These are phyloP conservation scores for Centropus unirufus DNA, from an alignment of 2,113 vertebrate species.

Conservation along the genomic window DNA sequence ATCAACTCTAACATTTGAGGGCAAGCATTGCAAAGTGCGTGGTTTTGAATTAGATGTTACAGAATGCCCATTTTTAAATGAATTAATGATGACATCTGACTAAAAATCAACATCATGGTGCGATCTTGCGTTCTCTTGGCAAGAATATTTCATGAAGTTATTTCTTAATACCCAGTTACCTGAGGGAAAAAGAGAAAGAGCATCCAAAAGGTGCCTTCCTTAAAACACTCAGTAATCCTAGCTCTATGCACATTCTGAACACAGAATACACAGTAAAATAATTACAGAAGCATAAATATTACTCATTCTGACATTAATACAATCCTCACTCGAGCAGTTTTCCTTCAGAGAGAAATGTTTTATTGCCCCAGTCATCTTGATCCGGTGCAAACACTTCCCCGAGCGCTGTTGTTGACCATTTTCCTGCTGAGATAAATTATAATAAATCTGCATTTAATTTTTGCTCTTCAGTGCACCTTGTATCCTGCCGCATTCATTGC, in stretches of 20 bases:
- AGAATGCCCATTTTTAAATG: not conserved
- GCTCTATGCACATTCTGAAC: not conserved
- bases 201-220: not conserved
- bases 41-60: not conserved
- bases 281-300: constrained; percentile 57
- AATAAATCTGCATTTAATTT: constrained; percentile 71
- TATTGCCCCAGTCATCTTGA: constrained; percentile 92
- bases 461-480: constrained; percentile 13
- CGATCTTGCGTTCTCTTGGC: not conserved
- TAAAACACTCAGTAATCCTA: not conserved
- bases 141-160: not conserved
- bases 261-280: constrained; percentile 29
- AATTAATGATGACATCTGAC: not conserved
- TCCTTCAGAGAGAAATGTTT: constrained; percentile 88
- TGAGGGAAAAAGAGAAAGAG: not conserved
- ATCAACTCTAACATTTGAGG: not conserved
- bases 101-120: not conserved
- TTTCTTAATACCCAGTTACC: not conserved
- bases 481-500: constrained; percentile 14
- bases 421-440: constrained; percentile 78
- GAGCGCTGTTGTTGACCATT: constrained; percentile 83
- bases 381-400: constrained; percentile 89
- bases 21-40: not conserved
- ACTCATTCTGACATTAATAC: constrained; percentile 57
- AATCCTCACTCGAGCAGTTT: constrained; percentile 84